Base-by-base conservation (phyloP, 2,888 invertebrate species). In the Geotrupes spiniger region DNA sequence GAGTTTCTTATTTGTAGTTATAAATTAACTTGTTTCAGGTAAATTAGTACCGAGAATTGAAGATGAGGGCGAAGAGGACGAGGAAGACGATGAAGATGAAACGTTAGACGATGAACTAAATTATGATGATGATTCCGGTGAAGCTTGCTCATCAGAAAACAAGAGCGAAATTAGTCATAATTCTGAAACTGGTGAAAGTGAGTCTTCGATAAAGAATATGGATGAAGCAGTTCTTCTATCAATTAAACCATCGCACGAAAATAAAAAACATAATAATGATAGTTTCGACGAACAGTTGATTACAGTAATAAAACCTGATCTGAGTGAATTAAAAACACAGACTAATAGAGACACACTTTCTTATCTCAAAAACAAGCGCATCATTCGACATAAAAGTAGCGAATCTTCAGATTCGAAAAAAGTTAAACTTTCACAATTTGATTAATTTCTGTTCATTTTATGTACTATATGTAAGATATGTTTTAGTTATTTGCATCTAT, bases 1-100 rank as follows among this genome's bases (percentile, higher is more conserved):
- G 5, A 4, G 11, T 10, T 31, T 2, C 31, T 8, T 31, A 31
- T 2, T 31, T 4, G 8, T 21, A 5, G 5, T 8, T 31, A 21
- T 21, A 21, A 21, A 21, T 21, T 21, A 21, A 21, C 21, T 4
- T 21, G 10, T 5, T n/a, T 10, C 58, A 81, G 81, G 81, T 63
- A 80, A 82, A 70, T 67, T 84, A 58, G 71, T 84, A 65, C 69
- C 46, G 9, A 49, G 48, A 17, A 6, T 44, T 28, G 56, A 59
- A 33, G 53, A 54, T 31, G 56, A 59, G 44, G 60, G 57, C 8
- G 59, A 55, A 25, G 51, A 52, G 10, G 54, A 46, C n/a, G 40
- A 49, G 8, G 54, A 51, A 11, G 61, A 62, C 4, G 59, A 59
- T 4, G 63, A 62, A 10, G 62, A 62, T 4, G 62, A 62, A 8